A percentile compares a stretch with the other conserved stretches of the same genome.
Conservation (phyloP, 2,113 vertebrate species). For the Cariama cristata region DNA sequence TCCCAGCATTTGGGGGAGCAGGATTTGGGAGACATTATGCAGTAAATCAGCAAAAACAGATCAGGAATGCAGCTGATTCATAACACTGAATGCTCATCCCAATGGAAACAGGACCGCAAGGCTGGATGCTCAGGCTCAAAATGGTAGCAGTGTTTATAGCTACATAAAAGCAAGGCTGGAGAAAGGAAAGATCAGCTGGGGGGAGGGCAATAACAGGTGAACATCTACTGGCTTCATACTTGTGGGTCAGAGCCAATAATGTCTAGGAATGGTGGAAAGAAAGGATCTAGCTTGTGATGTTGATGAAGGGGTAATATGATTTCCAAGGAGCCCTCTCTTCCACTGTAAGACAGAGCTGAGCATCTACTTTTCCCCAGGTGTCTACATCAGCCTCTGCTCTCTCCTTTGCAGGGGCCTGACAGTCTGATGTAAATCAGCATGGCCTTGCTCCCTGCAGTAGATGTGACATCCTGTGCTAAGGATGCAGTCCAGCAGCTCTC, state of each 20-base stretch:
- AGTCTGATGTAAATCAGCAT: fast-evolving
- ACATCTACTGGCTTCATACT: fast-evolving
- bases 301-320: background rate
- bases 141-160: background rate
- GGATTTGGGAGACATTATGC: background rate
- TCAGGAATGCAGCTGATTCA: background rate
- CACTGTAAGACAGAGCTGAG: background rate
- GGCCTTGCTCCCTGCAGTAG: background rate
- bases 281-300: background rate
- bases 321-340: background rate
- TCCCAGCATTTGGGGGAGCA: background rate
- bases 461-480: background rate
- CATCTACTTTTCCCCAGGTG: background rate
- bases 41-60: background rate
- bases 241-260: background rate
- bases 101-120: background rate
- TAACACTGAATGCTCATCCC: background rate
- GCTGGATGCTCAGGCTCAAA: background rate
- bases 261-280: background rate
- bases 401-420: background rate
- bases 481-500: background rate
- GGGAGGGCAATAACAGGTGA: background rate
- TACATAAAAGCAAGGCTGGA: background rate
- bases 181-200: background rate
- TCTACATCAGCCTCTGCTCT: background rate